Evolutionary conservation across 2,797 vertebrate species (phyloP).

Genomic region (Champsocephalus esox): DNA sequence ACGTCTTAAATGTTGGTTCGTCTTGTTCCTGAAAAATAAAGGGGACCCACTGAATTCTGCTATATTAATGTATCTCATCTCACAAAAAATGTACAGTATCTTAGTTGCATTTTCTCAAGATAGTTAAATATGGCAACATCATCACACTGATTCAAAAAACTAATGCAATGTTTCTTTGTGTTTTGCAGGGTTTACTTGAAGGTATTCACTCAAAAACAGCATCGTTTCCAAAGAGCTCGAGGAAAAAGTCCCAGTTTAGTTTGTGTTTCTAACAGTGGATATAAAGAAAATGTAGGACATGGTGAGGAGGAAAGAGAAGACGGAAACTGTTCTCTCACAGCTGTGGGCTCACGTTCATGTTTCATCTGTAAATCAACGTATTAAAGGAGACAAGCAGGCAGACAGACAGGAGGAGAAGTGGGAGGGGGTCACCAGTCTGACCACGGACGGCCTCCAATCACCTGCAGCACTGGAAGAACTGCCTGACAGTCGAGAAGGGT

Average conservation of each 20-base stretch:
- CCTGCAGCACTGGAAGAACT: constrained; percentile 50
- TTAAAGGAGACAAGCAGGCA: constrained; percentile 19
- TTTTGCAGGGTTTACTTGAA: constrained; percentile 83
- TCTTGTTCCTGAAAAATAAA: constrained; percentile 1
- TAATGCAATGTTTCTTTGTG: constrained; percentile 62
- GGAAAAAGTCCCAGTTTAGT: constrained; percentile 28
- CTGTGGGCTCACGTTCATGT: constrained; percentile 37
- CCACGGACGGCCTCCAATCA: constrained; percentile 36
- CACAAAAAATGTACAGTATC: constrained; percentile 12
- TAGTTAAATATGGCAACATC: too few species aligned
- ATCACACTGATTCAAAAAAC: constrained; percentile 28
- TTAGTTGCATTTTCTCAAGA: too few species aligned
- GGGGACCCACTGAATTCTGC: neutral
- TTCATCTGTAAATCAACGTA: constrained; percentile 35
- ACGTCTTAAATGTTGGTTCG: neutral
- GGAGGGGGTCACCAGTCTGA: constrained; percentile 17
- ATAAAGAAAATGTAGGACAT: constrained; percentile 61
- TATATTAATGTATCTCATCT: constrained; percentile 3
- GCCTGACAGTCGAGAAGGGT: constrained; percentile 42
- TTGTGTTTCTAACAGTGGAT: constrained; percentile 38
- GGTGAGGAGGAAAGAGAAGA: constrained; percentile 58
- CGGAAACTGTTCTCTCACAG: constrained; percentile 40
- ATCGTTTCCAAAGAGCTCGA: constrained; percentile 38
- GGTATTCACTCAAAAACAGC: constrained; percentile 56
- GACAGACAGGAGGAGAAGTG: constrained; percentile 12